Conservation (phyloP, 35 echinoderm and acorn worm species). For the Lytechinus pictus region DNA sequence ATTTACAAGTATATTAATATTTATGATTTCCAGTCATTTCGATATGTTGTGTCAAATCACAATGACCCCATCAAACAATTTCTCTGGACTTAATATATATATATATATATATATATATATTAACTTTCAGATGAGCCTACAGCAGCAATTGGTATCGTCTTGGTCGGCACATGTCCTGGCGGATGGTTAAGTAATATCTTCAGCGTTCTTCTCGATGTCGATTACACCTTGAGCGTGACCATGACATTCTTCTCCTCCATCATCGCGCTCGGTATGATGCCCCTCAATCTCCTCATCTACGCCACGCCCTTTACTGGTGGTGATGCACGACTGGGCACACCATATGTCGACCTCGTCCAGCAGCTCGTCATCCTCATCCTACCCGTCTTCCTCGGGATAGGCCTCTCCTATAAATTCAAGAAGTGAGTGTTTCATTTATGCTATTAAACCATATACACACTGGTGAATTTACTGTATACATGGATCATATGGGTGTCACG, state of each 20-base stretch:
- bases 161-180: conserved; percentile 84
- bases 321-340: conserved; percentile 64
- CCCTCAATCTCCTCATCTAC: conserved; percentile 93
- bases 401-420: conserved; percentile 74
- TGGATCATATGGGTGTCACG: too few species aligned
- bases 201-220: conserved; percentile 84
- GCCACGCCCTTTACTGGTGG: conserved; percentile 64
- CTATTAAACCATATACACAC: background rate
- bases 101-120: background rate
- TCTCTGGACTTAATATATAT: too few species aligned
- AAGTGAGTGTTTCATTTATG: background rate
- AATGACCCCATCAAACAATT: background rate
- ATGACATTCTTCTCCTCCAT: conserved; percentile 95
- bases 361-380: conserved; percentile 77
- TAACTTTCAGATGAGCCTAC: conserved; percentile 8
- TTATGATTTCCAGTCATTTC: background rate
- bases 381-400: conserved; percentile 71
- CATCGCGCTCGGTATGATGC: conserved; percentile 86
- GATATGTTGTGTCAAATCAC: background rate
- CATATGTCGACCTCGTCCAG: conserved; percentile 67
- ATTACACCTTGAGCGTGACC: conserved; percentile 84
- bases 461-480: background rate
- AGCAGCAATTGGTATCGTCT: conserved; percentile 73
- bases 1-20: background rate
- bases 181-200: conserved; percentile 93